Conservation (phyloP, 92 coral and sea anemone genomes). For the Palythoa caribaeorum region DNA sequence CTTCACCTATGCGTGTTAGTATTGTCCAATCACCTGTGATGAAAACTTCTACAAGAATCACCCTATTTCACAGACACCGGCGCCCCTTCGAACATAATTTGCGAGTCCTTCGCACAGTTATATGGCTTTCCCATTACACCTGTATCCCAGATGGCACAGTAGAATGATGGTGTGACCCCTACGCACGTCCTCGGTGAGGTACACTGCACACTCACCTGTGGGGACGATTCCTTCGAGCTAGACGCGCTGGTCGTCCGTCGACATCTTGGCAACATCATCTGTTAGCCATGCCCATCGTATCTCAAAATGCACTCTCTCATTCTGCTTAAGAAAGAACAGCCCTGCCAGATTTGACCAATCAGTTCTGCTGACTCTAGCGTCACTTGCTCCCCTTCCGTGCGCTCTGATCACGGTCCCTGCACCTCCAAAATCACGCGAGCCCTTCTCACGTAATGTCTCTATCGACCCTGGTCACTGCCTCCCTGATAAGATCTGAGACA, state of each 20-base stretch:
- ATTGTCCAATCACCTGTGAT: slow-evolving; percentile 46
- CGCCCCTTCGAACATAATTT: slow-evolving; percentile 54
- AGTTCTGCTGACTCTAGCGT: slow-evolving; percentile 20
- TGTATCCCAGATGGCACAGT: slow-evolving; percentile 70
- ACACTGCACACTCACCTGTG: slow-evolving; percentile 59
- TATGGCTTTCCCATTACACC: slow-evolving; percentile 59
- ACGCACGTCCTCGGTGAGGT: slow-evolving; percentile 63
- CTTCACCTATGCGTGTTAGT: slow-evolving; percentile 23
- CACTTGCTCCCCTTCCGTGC: slow-evolving; percentile 32
- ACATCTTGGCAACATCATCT: too few species aligned
- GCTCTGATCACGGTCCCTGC: slow-evolving; percentile 9
- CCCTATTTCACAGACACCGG: slow-evolving; percentile 62
- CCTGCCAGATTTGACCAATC: slow-evolving; percentile 58
- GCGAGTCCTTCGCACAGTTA: slow-evolving; percentile 47
- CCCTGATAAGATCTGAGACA: slow-evolving; percentile 43
- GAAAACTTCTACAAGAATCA: slow-evolving; percentile 41
- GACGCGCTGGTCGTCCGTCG: slow-evolving; percentile 46
- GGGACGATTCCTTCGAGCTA: slow-evolving; percentile 34
- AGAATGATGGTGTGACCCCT: slow-evolving; percentile 70
- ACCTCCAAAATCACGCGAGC: slow-evolving; percentile 32
- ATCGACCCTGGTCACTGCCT: slow-evolving; percentile 62
- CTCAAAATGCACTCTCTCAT: slow-evolving; percentile 57
- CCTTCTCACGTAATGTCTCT: slow-evolving; percentile 39
- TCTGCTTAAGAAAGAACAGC: slow-evolving; percentile 56
- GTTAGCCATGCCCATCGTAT: slow-evolving; percentile 39